Evolutionary conservation across 1,140 invertebrate species (phyloP).

Genomic region (Mizuhopecten yessoensis): DNA sequence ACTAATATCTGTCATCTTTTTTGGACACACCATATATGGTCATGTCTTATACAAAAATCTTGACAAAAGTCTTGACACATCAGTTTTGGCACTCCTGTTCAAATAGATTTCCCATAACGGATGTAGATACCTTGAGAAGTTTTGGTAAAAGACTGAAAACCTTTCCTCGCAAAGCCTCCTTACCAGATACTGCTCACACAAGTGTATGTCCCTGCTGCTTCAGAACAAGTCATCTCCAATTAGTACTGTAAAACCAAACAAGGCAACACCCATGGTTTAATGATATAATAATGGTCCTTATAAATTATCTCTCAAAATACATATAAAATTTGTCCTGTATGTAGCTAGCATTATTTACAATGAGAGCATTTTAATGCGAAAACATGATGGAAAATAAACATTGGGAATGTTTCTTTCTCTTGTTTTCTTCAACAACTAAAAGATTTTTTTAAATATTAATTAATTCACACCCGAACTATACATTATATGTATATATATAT

Average conservation of each 20-base stretch:
- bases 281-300: not conserved
- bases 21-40: too few relatives aligned
- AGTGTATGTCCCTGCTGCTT: not conserved
- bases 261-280: conserved; percentile 32
- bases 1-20: too few relatives aligned
- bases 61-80: not conserved
- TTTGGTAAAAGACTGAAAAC: conserved; percentile 24
- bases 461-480: conserved; percentile 11
- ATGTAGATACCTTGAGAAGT: too few relatives aligned
- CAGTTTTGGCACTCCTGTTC: not conserved
- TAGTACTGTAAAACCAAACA: conserved; percentile 6
- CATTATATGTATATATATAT: not conserved
- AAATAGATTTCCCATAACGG: not conserved
- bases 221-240: conserved; percentile 25
- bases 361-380: conserved; percentile 25
- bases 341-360: conserved; percentile 28
- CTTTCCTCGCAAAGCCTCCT: not conserved
- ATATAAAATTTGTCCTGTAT: not conserved
- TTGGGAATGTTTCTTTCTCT: not conserved
- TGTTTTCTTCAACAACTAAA: not conserved
- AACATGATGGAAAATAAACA: conserved; percentile 24
- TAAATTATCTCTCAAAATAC: conserved; percentile 29
- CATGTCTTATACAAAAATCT: too few relatives aligned
- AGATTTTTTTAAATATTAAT: not conserved
- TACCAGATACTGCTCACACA: not conserved